A percentile compares a stretch with the other conserved stretches of the same genome.
Conservation (phyloP, 1,140 invertebrate species). For the Conus ventricosus region DNA sequence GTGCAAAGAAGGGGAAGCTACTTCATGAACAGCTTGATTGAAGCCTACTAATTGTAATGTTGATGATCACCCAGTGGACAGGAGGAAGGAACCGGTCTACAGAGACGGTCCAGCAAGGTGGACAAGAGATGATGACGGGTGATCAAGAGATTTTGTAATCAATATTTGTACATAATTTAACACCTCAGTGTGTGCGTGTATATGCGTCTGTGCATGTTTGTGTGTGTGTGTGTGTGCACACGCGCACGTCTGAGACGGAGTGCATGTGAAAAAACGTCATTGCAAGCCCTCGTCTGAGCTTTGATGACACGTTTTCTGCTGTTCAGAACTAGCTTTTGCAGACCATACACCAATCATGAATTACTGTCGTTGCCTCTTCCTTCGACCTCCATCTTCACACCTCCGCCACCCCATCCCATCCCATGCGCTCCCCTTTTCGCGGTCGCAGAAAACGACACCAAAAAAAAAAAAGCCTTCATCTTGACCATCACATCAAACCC, state of each 20-base stretch:
- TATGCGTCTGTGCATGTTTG: not conserved
- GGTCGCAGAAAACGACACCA: too few relatives aligned
- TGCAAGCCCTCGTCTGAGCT: not conserved
- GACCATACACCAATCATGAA: not conserved
- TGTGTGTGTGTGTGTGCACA: not conserved
- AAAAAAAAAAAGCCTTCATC: too few relatives aligned
- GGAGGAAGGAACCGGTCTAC: not conserved
- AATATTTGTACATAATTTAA: constrained; percentile 10
- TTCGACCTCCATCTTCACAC: too few relatives aligned
- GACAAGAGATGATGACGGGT: not conserved
- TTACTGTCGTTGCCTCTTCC: not conserved
- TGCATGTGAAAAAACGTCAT: not conserved
- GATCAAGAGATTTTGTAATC: not conserved
- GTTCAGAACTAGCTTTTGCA: not conserved
- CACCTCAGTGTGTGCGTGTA: not conserved
- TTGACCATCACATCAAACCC: too few relatives aligned
- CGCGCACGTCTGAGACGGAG: not conserved
- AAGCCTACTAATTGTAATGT: not conserved
- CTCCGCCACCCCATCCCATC: too few relatives aligned
- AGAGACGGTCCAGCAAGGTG: not conserved
- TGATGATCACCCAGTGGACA: not conserved
- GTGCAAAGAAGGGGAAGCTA: not conserved
- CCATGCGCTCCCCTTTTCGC: too few relatives aligned
- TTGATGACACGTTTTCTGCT: not conserved
- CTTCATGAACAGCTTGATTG: not conserved